Percentiles rank a stretch among this genome's conserved stretches.
Conservation (phyloP, 2,113 vertebrate genomes). For the zebrafish (Danio rerio) region DNA sequence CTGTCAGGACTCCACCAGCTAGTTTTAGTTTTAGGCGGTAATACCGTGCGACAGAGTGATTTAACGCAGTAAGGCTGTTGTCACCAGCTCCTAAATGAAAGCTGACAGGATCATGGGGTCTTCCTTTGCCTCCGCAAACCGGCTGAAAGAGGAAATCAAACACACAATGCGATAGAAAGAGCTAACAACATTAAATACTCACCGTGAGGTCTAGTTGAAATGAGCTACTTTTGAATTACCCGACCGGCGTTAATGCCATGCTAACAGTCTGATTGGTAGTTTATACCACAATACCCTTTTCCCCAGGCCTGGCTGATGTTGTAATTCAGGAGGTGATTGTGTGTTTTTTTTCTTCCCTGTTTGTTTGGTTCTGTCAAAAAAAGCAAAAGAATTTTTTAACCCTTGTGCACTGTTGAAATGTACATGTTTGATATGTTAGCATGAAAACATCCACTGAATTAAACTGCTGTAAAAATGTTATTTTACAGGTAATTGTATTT, state of each 20-base stretch:
- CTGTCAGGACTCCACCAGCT: constrained; percentile 17
- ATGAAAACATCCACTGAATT: too few relatives aligned
- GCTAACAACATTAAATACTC: constrained; percentile 15
- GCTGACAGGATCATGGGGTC: constrained; percentile 28
- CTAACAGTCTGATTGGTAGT: neutral
- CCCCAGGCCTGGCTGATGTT: neutral
- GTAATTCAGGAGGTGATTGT: neutral
- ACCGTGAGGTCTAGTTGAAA: neutral
- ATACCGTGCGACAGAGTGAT: constrained; percentile 33
- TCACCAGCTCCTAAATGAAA: constrained; percentile 38
- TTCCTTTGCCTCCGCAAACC: constrained; percentile 20
- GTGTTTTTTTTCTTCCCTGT: neutral
- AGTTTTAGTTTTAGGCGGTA: constrained; percentile 6
- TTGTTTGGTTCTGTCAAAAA: neutral
- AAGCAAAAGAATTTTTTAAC: too few relatives aligned
- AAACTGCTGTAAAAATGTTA: too few relatives aligned
- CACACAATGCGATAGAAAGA: constrained; percentile 3
- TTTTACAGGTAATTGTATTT: too few relatives aligned
- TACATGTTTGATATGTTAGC: too few relatives aligned
- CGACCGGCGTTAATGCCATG: neutral
- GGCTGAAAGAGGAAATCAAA: constrained; percentile 34
- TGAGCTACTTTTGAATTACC: constrained; percentile 5
- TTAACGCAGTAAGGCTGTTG: constrained; percentile 34
- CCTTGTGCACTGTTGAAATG: too few relatives aligned
- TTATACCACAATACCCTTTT: neutral